Conservation (phyloP, 1,140 invertebrate species). For the Scaptomyza graminum region DNA sequence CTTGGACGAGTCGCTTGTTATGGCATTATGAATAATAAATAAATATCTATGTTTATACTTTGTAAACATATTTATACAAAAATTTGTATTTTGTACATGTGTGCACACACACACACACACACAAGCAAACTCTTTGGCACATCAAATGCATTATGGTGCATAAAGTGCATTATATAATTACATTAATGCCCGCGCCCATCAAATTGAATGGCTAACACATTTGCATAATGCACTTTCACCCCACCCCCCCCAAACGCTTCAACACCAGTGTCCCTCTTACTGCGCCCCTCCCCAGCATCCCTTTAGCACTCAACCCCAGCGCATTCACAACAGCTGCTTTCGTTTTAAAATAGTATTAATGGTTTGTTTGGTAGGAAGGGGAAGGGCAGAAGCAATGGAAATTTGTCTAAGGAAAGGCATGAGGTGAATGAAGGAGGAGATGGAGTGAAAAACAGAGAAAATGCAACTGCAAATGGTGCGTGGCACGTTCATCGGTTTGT, state of each 20-base stretch:
- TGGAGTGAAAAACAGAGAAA: conserved; percentile 5
- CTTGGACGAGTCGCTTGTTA: conserved; percentile 21
- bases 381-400: neutral
- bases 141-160: conserved; percentile 10
- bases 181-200: conserved; percentile 65
- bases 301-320: neutral
- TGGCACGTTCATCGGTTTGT: conserved; percentile 40
- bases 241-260: neutral
- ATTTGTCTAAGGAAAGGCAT: neutral
- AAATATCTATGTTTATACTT: conserved; percentile 41
- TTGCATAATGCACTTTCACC: conserved; percentile 49
- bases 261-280: no score
- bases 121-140: neutral
- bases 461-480: conserved; percentile 57
- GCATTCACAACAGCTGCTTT: conserved; percentile 29
- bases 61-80: conserved; percentile 40
- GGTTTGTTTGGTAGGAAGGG: neutral
- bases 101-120: neutral
- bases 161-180: conserved; percentile 66
- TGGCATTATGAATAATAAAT: conserved; percentile 63
- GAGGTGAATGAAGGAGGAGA: neutral
- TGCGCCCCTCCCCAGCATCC: neutral
- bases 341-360: conserved; percentile 24
- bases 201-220: conserved; percentile 72
- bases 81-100: conserved; percentile 26